These are phyloP conservation scores for Heteronetta atricapilla DNA, from an alignment of 2,113 vertebrate species.

Conservation along the genomic window DNA sequence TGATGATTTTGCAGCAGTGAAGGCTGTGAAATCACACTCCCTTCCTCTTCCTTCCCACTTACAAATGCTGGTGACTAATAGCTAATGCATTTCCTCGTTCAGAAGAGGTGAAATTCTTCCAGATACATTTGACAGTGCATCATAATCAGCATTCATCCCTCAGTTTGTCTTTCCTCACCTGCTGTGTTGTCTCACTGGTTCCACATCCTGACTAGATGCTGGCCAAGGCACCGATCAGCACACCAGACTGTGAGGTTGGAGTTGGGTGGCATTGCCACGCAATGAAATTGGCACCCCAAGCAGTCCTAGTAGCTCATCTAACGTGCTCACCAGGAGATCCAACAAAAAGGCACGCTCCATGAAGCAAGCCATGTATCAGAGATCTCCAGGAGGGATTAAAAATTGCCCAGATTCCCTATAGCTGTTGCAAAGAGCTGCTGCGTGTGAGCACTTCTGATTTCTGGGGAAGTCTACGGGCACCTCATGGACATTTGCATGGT, in stretches of 20 bases:
- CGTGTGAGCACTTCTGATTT: background rate
- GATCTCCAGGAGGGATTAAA: background rate
- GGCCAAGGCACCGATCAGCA: background rate
- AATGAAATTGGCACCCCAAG: background rate
- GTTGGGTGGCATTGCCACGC: background rate
- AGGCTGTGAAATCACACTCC: background rate
- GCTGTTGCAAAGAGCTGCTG: background rate
- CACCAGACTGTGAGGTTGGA: background rate
- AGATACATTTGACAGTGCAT: background rate
- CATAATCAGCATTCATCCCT: background rate
- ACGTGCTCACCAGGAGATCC: background rate
- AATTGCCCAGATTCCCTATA: background rate
- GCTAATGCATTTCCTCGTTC: constrained; percentile 13
- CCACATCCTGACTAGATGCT: background rate
- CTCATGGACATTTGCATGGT: background rate
- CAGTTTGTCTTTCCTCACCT: background rate
- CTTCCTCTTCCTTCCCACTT: constrained; percentile 19
- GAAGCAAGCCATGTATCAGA: background rate
- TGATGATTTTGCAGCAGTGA: background rate
- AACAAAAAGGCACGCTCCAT: background rate
- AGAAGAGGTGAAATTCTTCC: constrained; percentile 20
- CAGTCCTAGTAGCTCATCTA: background rate
- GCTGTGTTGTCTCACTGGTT: background rate
- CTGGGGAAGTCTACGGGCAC: background rate
- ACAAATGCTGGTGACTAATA: constrained; percentile 33